These are phyloP conservation scores for Peucedramus taeniatus DNA, from an alignment of 2,113 vertebrate species.

Conservation along the genomic window DNA sequence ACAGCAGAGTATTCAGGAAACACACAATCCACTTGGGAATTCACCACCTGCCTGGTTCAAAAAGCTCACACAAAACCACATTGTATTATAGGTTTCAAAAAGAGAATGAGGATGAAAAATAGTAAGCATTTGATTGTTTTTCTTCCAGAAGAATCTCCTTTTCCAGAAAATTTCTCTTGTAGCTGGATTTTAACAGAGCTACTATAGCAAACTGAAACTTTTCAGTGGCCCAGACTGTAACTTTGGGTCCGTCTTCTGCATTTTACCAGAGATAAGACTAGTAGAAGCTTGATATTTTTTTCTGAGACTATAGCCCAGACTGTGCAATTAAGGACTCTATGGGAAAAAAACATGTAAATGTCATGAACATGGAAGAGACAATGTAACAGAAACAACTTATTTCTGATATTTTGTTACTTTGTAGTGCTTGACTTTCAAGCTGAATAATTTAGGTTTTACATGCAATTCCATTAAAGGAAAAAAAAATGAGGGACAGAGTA, in stretches of 20 bases:
- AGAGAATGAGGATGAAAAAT: not conserved
- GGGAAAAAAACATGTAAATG: not conserved
- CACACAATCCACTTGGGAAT: not conserved
- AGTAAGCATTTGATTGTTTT: not conserved
- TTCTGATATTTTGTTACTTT: not conserved
- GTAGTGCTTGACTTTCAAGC: not conserved
- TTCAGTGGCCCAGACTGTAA: not conserved
- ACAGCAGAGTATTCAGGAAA: not conserved
- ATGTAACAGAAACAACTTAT: not conserved
- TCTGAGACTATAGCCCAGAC: not conserved
- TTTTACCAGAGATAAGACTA: not conserved
- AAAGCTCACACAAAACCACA: not conserved
- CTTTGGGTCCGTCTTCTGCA: not conserved
- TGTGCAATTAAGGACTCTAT: not conserved
- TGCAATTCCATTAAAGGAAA: not conserved
- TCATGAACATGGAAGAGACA: not conserved
- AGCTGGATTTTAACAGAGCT: not conserved
- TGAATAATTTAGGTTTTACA: not conserved
- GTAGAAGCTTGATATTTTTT: not conserved
- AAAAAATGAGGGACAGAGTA: not conserved
- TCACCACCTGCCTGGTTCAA: not conserved
- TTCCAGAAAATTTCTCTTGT: not conserved
- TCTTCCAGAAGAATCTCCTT: not conserved
- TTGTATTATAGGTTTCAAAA: not conserved
- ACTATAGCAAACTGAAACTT: not conserved